Base-by-base conservation (phyloP, 2,113 vertebrate genomes). In the Naja naja region DNA sequence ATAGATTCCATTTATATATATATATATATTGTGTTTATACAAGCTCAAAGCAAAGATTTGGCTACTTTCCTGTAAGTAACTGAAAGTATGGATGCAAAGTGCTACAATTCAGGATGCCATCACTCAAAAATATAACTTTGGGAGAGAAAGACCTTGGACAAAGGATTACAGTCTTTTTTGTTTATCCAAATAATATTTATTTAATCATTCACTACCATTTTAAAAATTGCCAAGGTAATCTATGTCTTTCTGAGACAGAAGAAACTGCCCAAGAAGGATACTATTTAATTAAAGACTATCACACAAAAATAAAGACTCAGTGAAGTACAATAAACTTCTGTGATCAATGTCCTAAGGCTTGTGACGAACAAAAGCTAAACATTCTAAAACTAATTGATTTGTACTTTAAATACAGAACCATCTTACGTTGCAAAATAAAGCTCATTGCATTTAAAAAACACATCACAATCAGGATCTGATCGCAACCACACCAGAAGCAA, bases 401-500 rank as follows among this genome's bases (percentile, higher is more conserved):
- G 64, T 30, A n/a, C 23, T 53, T 64, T 94, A 90, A 92, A 94
- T 81, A 87, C 95, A 93, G 91, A 94, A 56, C 92, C 96, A 96
- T 93, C 88, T 85, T 69, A 95, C 5, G 10, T 49, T 49, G 45
- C 23, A 47, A 95, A 74, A 85, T 93, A 93, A 95, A 96, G 94
- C 91, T 94, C 94, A 91, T 94, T 81, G 90, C 86, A 74, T 96
- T 69, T 16, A 69, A 69, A 69, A 69, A 16, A n/a, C 64, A n/a
- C 30, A 69, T 16, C 64, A 16, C 30, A 69, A 69, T 69, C 64
- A 16, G 14, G 64, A 56, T 56, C 55, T 8, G 22, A 69, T n/a
- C 12, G 0, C 30, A 69, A 14, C 11, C 12, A 2, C 27, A 69
- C 11, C 60, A 69, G 64, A 69, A 69, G 64, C 64, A 69, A 12